Evolutionary conservation across 2,888 invertebrate species (phyloP).

Genomic region (Ophioninae sp.): DNA sequence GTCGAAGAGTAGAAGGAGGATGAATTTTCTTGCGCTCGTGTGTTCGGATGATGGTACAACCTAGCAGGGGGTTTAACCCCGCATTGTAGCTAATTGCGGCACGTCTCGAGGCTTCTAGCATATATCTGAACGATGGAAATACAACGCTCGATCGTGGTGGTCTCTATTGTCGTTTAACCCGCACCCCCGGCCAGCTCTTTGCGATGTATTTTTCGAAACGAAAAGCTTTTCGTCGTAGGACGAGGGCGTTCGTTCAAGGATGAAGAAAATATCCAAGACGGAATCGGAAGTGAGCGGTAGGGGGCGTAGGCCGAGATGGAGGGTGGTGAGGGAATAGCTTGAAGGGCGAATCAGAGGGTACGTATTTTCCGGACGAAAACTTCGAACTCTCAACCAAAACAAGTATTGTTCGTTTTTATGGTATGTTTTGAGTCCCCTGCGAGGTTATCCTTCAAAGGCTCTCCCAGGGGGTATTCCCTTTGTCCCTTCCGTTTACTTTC

Average conservation of each 20-base stretch:
- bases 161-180: slow-evolving; percentile 55
- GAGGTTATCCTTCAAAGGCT: slow-evolving; percentile 49
- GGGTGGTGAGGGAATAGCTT: not conserved
- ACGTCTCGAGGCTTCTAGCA: slow-evolving; percentile 31
- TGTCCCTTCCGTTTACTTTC: not conserved
- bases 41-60: slow-evolving; percentile 61
- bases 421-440: slow-evolving; percentile 73
- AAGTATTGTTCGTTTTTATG: slow-evolving; percentile 75
- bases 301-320: slow-evolving; percentile 3
- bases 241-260: not conserved
- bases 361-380: slow-evolving; percentile 7
- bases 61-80: slow-evolving; percentile 67
- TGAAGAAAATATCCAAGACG: not conserved
- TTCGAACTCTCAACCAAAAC: slow-evolving; percentile 69
- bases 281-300: slow-evolving; percentile 28
- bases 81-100: slow-evolving; percentile 77
- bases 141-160: slow-evolving; percentile 68
- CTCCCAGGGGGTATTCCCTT: not conserved
- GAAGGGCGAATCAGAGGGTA: not conserved
- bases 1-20: not conserved
- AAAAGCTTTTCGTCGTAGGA: slow-evolving; percentile 11
- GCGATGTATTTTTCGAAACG: slow-evolving; percentile 8
- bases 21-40: slow-evolving; percentile 35
- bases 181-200: slow-evolving; percentile 29
- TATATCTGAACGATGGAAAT: slow-evolving; percentile 63